Evolutionary conservation across 2,797 vertebrate species (phyloP).

Genomic region (Mustela erminea): DNA sequence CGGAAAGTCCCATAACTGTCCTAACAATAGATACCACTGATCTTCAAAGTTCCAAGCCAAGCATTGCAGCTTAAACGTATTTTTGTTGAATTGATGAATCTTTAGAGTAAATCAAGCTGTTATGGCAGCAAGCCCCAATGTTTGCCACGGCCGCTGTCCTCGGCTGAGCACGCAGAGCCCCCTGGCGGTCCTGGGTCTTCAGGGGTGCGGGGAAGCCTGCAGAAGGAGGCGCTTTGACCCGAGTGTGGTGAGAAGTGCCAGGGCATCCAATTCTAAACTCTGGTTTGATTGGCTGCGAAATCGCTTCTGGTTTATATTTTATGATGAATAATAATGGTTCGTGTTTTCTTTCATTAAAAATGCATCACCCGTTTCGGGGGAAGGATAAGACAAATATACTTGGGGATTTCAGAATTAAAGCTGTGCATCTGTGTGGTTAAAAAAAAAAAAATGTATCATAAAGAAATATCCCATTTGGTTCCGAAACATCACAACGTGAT

Average conservation of each 20-base stretch:
- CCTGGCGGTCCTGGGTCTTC: background rate
- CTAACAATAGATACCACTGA: background rate
- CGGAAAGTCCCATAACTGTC: background rate
- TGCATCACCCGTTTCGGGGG: background rate
- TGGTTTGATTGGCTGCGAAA: background rate
- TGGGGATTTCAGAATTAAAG: background rate
- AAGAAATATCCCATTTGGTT: background rate
- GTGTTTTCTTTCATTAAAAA: background rate
- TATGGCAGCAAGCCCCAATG: background rate
- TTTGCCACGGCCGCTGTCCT: background rate
- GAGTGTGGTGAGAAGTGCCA: background rate
- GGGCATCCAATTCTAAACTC: background rate
- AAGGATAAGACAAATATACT: background rate
- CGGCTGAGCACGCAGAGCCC: background rate
- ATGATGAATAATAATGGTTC: background rate
- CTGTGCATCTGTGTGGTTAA: background rate
- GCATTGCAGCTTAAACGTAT: background rate
- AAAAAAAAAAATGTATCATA: background rate
- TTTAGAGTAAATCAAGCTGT: background rate
- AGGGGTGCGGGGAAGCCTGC: background rate
- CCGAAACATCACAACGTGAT: background rate
- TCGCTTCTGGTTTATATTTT: background rate
- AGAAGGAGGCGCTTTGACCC: background rate
- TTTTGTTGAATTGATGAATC: background rate
- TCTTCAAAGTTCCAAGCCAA: background rate